These are phyloP conservation scores for Anthopleura sola DNA, from an alignment of 64 coral and sea anemone species.

Conservation along the genomic window DNA sequence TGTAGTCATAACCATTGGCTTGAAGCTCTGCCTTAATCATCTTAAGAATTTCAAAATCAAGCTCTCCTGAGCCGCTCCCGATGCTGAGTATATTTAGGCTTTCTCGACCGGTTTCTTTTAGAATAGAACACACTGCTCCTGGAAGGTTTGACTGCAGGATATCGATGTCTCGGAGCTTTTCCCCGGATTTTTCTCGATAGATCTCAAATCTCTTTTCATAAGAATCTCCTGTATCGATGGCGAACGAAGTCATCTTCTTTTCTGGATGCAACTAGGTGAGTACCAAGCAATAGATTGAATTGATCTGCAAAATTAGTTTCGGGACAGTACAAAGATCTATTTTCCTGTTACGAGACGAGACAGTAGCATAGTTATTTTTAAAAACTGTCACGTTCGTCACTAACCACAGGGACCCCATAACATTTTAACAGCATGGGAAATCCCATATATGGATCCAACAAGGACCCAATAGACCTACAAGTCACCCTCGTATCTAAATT, in stretches of 20 bases:
- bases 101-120: background rate
- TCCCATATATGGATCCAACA: no score
- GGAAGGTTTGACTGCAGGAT: background rate
- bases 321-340: no score
- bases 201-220: background rate
- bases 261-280: background rate
- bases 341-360: no score
- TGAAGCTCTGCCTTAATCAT: slow-evolving; percentile 29
- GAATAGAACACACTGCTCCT: background rate
- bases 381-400: no score
- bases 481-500: no score
- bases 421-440: no score
- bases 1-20: background rate
- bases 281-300: background rate
- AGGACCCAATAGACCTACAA: no score
- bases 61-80: slow-evolving; percentile 27
- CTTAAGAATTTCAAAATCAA: slow-evolving; percentile 38
- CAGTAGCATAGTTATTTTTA: no score
- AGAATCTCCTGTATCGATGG: background rate
- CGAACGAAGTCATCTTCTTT: background rate
- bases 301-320: no score
- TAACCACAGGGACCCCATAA: background rate
- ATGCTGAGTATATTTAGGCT: slow-evolving; percentile 32
- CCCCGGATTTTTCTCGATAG: background rate
- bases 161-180: background rate